Conservation (phyloP, 2,113 vertebrate species). For the Sander vitreus region DNA sequence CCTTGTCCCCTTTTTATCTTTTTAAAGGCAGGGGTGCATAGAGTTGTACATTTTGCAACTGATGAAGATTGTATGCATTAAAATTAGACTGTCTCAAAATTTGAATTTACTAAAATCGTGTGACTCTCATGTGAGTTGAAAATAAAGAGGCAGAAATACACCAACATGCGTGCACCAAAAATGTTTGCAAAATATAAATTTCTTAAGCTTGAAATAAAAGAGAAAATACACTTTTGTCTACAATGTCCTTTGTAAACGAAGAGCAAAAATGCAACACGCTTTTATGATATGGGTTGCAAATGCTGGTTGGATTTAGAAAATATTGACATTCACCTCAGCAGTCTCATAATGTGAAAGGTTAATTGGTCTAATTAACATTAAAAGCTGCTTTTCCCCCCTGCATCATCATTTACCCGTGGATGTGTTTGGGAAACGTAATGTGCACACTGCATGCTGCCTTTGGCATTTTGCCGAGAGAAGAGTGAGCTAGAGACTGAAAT, state of each 20-base stretch:
- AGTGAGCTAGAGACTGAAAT: constrained; percentile 7
- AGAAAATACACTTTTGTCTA: neutral
- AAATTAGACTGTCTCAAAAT: neutral
- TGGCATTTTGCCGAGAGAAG: constrained; percentile 24
- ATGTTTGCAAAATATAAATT: neutral
- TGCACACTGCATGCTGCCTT: neutral
- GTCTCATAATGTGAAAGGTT: constrained; percentile 49
- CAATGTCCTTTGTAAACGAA: neutral
- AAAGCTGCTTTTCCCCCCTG: constrained; percentile 22
- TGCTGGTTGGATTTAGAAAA: constrained; percentile 34
- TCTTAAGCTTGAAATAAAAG: neutral
- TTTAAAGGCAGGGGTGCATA: neutral
- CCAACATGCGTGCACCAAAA: neutral
- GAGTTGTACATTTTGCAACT: neutral
- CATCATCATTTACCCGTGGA: constrained; percentile 32
- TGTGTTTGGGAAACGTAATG: constrained; percentile 23
- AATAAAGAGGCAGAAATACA: neutral
- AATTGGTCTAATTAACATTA: constrained; percentile 50
- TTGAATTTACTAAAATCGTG: neutral
- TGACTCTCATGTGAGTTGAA: neutral
- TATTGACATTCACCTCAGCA: constrained; percentile 43
- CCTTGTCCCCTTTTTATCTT: neutral
- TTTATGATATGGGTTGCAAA: constrained; percentile 12
- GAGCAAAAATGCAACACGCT: neutral
- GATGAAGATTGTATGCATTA: neutral